Percentiles rank a stretch among this genome's conserved stretches.
These are phyloP conservation scores for Zaprionus gabonicus DNA, from an alignment of 1,140 invertebrate genomes.

Conservation along the genomic window DNA sequence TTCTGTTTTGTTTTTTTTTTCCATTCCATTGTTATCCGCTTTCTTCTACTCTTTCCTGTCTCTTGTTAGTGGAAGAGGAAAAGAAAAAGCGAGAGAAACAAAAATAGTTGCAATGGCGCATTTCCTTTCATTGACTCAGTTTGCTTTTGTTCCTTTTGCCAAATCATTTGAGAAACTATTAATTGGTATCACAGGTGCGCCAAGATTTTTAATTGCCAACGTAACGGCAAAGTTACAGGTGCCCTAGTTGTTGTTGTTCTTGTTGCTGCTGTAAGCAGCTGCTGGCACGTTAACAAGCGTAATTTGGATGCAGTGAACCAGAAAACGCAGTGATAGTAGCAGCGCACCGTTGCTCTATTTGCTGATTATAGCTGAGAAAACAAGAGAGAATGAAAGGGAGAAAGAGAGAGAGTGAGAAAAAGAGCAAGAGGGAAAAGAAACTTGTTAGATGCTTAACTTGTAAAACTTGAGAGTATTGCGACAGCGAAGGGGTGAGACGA, in stretches of 20 bases:
- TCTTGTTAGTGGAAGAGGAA: not conserved
- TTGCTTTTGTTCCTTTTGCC: constrained; percentile 35
- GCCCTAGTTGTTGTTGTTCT: constrained; percentile 1
- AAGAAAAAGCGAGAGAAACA: not conserved
- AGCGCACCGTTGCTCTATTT: not conserved
- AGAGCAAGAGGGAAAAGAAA: not conserved
- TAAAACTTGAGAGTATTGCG: not conserved
- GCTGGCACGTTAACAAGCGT: constrained; percentile 52
- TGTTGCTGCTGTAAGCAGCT: constrained; percentile 20
- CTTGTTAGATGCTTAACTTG: not conserved
- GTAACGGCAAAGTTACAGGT: constrained; percentile 58
- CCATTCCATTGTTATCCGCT: not conserved
- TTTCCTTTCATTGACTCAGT: constrained; percentile 14
- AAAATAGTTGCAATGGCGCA: constrained; percentile 24
- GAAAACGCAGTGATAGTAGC: constrained; percentile 60
- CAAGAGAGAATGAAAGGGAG: not conserved
- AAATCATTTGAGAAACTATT: constrained; percentile 69
- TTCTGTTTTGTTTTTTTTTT: not conserved
- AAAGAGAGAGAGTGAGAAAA: not conserved
- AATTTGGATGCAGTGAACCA: constrained; percentile 64
- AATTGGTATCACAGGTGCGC: constrained; percentile 67
- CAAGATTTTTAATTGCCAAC: constrained; percentile 70
- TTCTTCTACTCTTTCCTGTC: not conserved
- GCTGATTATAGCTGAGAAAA: constrained; percentile 26
- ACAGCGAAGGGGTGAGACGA: not conserved